These are phyloP conservation scores for Sapayoa aenigma DNA, from an alignment of 2,113 vertebrate genomes.

Conservation along the genomic window DNA sequence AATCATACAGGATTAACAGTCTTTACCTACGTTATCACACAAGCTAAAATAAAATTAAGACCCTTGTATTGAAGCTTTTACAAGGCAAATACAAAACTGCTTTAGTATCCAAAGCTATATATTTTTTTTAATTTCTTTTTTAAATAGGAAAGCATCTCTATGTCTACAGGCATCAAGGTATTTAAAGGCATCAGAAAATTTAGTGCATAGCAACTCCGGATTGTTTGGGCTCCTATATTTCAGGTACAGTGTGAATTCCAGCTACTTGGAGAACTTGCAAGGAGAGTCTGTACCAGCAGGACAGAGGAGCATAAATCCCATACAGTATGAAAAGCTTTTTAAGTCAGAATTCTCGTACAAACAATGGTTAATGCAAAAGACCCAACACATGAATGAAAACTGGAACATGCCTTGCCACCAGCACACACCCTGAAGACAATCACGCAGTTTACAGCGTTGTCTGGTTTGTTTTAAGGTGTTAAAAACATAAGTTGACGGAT, in stretches of 20 bases:
- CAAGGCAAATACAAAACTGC: constrained; percentile 82
- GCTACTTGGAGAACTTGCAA: constrained; percentile 65
- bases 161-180: constrained; percentile 91
- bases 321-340: constrained; percentile 59
- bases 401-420: constrained; percentile 33
- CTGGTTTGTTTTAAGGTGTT: neutral
- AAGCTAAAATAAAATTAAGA: constrained; percentile 77
- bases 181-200: constrained; percentile 92
- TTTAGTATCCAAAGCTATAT: constrained; percentile 76
- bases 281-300: constrained; percentile 48
- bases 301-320: constrained; percentile 64
- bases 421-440: neutral
- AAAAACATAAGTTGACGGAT: neutral
- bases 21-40: constrained; percentile 77
- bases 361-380: constrained; percentile 51
- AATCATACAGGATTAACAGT: constrained; percentile 74
- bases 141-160: constrained; percentile 85
- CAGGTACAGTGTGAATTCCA: constrained; percentile 64
- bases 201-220: constrained; percentile 92
- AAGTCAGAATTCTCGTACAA: constrained; percentile 57
- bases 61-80: constrained; percentile 80
- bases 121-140: constrained; percentile 57
- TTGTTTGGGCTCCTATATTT: constrained; percentile 75
- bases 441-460: neutral
- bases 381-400: neutral